Conservation (phyloP, 2,797 vertebrate genomes). For the Acomys russatus region DNA sequence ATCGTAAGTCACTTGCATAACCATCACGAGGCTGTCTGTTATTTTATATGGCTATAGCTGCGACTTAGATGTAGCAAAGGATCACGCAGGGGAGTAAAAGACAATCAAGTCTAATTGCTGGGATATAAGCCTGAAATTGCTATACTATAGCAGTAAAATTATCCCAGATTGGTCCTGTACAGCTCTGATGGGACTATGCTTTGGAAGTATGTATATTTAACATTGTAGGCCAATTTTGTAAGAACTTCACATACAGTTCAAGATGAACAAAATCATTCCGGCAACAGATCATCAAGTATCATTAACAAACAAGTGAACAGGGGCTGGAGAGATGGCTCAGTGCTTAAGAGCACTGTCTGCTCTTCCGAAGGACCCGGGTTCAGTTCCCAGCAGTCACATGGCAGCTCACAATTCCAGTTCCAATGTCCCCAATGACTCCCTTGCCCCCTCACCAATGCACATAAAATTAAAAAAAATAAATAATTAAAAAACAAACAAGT, state of each 20-base stretch:
- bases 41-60: slow-evolving; percentile 8
- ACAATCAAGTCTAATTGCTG: background rate
- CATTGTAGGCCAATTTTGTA: slow-evolving; percentile 15
- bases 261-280: slow-evolving; percentile 39
- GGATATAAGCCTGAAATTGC: background rate
- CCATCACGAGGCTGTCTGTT: slow-evolving; percentile 7
- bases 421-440: too few relatives aligned
- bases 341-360: too few relatives aligned
- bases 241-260: slow-evolving; percentile 41
- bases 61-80: slow-evolving; percentile 20
- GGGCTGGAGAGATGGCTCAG: too few relatives aligned
- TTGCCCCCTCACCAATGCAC: too few relatives aligned
- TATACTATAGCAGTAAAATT: slow-evolving; percentile 25
- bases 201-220: slow-evolving; percentile 24
- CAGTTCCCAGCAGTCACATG: too few relatives aligned
- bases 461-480: too few relatives aligned
- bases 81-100: slow-evolving; percentile 10
- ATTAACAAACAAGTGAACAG: slow-evolving; percentile 8
- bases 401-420: too few relatives aligned
- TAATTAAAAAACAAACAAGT: background rate
- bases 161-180: background rate
- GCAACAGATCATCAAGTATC: slow-evolving; percentile 24
- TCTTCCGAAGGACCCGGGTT: too few relatives aligned
- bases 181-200: background rate
- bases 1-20: slow-evolving; percentile 13